These are phyloP conservation scores for Meda fulgida DNA, from an alignment of 2,797 vertebrate genomes.

Conservation along the genomic window DNA sequence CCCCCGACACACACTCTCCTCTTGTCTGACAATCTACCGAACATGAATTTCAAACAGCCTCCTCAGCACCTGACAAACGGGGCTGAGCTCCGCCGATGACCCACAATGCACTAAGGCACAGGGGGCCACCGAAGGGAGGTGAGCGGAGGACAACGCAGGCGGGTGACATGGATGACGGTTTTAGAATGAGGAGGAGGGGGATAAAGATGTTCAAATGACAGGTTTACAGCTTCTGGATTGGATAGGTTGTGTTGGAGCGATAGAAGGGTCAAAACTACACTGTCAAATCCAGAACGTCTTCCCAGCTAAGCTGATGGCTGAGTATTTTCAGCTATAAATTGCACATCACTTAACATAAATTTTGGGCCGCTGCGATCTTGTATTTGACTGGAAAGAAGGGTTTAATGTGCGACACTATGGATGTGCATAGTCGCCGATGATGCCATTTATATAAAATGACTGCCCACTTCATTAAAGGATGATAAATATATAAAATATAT, in stretches of 20 bases:
- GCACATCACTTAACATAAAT: slow-evolving; percentile 38
- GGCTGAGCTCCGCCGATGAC: slow-evolving; percentile 69
- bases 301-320: slow-evolving; percentile 9
- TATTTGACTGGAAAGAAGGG: neutral
- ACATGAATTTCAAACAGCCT: slow-evolving; percentile 90
- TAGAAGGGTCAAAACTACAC: slow-evolving; percentile 56
- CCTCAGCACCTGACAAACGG: slow-evolving; percentile 86
- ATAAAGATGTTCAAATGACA: slow-evolving; percentile 55
- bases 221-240: slow-evolving; percentile 55
- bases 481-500: neutral
- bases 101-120: slow-evolving; percentile 25
- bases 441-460: slow-evolving; percentile 4
- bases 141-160: slow-evolving; percentile 27
- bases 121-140: slow-evolving; percentile 2
- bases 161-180: slow-evolving; percentile 15
- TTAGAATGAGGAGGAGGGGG: slow-evolving; percentile 37
- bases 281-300: slow-evolving; percentile 73
- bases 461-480: neutral
- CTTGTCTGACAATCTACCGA: slow-evolving; percentile 66
- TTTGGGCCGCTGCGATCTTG: neutral
- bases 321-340: slow-evolving; percentile 24
- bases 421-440: neutral
- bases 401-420: neutral
- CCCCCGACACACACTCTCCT: slow-evolving; percentile 67
- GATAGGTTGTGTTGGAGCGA: slow-evolving; percentile 63